A percentile compares a stretch with the other conserved stretches of the same genome.
These are phyloP conservation scores for Dascillus cervinus DNA, from an alignment of 2,888 invertebrate species.

Conservation along the genomic window DNA sequence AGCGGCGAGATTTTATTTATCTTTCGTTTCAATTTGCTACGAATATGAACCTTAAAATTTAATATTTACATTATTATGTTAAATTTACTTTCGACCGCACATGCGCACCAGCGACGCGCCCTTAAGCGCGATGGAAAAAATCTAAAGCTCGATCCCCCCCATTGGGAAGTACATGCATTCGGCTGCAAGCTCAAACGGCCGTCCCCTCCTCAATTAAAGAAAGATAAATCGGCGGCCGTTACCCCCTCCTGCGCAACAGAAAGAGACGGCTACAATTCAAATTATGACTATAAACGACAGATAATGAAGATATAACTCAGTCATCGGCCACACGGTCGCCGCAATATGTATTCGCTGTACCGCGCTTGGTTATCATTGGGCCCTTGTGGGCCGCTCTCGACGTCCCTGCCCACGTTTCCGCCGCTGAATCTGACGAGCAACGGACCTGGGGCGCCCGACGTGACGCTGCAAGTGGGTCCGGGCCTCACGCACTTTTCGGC, in stretches of 20 bases:
- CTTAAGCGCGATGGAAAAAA: too few species aligned
- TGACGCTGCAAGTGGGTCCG: constrained; percentile 56
- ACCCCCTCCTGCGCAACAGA: constrained; percentile 12
- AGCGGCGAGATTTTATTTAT: too few species aligned
- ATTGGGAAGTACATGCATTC: constrained; percentile 1
- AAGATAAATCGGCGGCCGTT: constrained; percentile 14
- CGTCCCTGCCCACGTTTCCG: constrained; percentile 15
- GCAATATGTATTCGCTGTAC: constrained; percentile 42
- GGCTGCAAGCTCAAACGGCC: background rate
- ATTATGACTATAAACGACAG: constrained; percentile 19
- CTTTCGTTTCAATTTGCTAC: too few species aligned
- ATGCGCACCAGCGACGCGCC: too few species aligned
- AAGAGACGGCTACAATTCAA: constrained; percentile 14
- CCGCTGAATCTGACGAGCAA: constrained; percentile 5
- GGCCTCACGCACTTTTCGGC: constrained; percentile 59
- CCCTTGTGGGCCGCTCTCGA: constrained; percentile 23
- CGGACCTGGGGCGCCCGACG: constrained; percentile 46
- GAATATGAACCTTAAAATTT: constrained; percentile 9
- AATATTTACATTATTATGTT: constrained; percentile 5
- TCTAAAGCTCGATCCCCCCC: too few species aligned
- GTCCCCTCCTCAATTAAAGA: constrained; percentile 2
- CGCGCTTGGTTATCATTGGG: constrained; percentile 42
- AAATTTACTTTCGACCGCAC: constrained; percentile 1
- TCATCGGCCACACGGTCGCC: constrained; percentile 7
- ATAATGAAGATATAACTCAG: constrained; percentile 17